Conservation (phyloP, 2,888 invertebrate genomes). For the Chrysina gloriosa region DNA sequence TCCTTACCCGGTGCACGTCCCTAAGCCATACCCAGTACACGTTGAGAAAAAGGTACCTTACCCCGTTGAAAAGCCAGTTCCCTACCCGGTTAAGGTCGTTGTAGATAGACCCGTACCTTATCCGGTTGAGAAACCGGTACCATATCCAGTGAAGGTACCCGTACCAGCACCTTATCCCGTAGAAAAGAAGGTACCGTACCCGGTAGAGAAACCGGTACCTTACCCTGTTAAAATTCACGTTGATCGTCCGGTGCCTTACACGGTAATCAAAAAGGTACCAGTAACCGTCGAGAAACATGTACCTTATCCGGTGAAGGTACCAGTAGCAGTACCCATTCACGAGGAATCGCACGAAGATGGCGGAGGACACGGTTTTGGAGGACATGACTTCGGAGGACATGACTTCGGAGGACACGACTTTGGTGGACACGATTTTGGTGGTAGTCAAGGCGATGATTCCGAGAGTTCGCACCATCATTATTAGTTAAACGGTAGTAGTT, state of each 20-base stretch:
- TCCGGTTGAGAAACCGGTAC: too few relatives aligned
- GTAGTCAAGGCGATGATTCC: slow-evolving; percentile 46
- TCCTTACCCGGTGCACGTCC: slow-evolving; percentile 76
- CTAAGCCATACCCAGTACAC: slow-evolving; percentile 77
- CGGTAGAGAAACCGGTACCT: slow-evolving; percentile 77
- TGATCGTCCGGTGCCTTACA: slow-evolving; percentile 78
- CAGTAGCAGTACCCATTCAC: slow-evolving; percentile 73
- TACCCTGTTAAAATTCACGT: slow-evolving; percentile 77
- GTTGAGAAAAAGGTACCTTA: slow-evolving; percentile 82
- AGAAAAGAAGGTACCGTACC: slow-evolving; percentile 81
- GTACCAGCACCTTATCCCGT: too few relatives aligned
- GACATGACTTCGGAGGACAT: slow-evolving; percentile 56
- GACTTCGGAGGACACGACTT: slow-evolving; percentile 44
- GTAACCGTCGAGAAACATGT: slow-evolving; percentile 85
- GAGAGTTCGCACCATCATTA: slow-evolving; percentile 19
- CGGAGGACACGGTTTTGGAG: too few relatives aligned
- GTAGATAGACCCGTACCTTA: slow-evolving; percentile 78
- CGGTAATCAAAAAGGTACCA: too few relatives aligned
- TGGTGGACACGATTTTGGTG: slow-evolving; percentile 50
- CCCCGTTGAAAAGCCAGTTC: slow-evolving; percentile 77
- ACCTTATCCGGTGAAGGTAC: slow-evolving; percentile 71
- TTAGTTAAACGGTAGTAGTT: slow-evolving; percentile 25
- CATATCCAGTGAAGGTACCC: too few relatives aligned
- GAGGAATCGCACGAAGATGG: slow-evolving; percentile 59
- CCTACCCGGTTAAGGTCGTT: slow-evolving; percentile 77